These are phyloP conservation scores for Arenicola marina DNA, from an alignment of 2,888 invertebrate species.

Conservation along the genomic window DNA sequence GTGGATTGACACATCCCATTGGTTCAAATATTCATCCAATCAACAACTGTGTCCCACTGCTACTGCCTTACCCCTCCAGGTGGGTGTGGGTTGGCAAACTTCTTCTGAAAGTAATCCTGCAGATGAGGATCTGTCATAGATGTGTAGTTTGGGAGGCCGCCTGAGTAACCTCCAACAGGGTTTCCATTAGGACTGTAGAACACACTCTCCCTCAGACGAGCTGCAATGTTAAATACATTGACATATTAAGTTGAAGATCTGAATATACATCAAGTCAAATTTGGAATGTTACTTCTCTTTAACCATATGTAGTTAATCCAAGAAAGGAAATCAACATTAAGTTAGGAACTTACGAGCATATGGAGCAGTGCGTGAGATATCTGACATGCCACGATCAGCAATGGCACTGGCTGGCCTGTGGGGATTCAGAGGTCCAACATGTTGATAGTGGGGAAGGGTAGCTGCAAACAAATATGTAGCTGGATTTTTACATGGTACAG, in stretches of 20 bases:
- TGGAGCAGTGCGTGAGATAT: too few relatives aligned
- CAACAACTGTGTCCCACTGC: too few relatives aligned
- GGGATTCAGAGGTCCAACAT: neutral
- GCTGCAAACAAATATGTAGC: conserved; percentile 1
- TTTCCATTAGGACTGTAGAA: neutral
- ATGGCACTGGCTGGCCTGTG: conserved; percentile 2
- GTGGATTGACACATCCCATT: too few relatives aligned
- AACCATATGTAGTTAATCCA: too few relatives aligned
- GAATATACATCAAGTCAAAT: neutral
- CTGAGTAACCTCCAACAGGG: conserved; percentile 27
- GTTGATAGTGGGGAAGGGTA: neutral
- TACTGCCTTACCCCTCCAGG: too few relatives aligned
- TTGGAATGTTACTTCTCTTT: neutral
- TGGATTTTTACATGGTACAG: too few relatives aligned
- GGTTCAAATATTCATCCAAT: too few relatives aligned
- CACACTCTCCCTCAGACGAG: conserved; percentile 2
- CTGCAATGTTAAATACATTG: conserved; percentile 3
- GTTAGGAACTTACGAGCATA: conserved; percentile 17
- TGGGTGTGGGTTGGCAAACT: conserved; percentile 46
- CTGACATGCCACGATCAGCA: too few relatives aligned
- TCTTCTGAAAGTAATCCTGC: conserved; percentile 51
- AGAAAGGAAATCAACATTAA: too few relatives aligned
- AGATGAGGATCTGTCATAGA: conserved; percentile 57
- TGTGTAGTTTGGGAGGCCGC: conserved; percentile 45
- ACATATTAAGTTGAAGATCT: neutral